Evolutionary conservation across 1,140 invertebrate species (phyloP), one percentile per base, ranked within the genome.

Genomic region (Lordiphosa stackelbergi): DNA sequence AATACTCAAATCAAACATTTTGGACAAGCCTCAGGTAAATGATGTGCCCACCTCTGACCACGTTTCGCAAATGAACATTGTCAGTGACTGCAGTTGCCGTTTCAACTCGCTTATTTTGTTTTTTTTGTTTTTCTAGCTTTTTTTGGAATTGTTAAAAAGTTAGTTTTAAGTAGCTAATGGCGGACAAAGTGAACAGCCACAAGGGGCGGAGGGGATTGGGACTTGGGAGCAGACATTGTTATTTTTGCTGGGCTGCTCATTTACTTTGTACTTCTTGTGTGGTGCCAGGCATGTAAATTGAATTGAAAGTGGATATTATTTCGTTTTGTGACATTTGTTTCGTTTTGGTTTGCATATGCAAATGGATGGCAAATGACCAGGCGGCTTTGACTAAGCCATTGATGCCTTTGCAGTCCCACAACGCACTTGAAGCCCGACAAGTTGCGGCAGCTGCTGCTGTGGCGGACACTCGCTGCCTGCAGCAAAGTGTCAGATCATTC

Each of bases 401-500:
- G 55, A 35, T 38, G 45, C 54, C 45, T 42, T 69, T 69, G 55
- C 47, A 46, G 19, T 45, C 51, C 36, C 46, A 31, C 58, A 60
- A 75, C 65, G 61, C 74, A 73, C 61, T 55, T 63, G 61, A 56
- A 58, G 22, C 7, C 40, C 28, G 52, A 60, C 61, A 68, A 63
- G 75, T 74, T 70, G 53, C 34, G 48, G 38, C 19, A 42, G 41
- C 41, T 58, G 12, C 7, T 49, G 45, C 31, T 22, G 36, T 52
- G 7, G 19, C 34, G 16, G 36, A n/a, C 47, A 36, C 10, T 47
- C 34, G 36, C 53, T 48, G 66, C 66, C 66, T 75, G 68, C 53
- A 56, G 53, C 49, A 72, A 75, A 81, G 72, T 72, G 68, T 51
- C 45, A 66, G 64, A 83, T 81, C 75, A 83, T 81, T 81, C 77